phyloP scores from a whole-genome alignment of 1,140 invertebrate genomes.

The Zaprionus gabonicus region DNA sequence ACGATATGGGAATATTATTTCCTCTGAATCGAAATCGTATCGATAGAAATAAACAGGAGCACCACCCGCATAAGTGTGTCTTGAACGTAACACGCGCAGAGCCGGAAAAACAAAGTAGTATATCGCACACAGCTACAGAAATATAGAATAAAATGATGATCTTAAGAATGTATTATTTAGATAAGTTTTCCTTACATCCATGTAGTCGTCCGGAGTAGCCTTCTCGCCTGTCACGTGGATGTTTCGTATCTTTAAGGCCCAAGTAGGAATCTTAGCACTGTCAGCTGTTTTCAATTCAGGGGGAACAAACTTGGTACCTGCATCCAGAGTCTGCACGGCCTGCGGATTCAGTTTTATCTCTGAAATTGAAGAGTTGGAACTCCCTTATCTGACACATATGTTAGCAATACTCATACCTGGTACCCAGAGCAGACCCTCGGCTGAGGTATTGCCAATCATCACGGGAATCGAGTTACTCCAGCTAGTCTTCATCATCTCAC shows the following conservation, averaged over 20 bases:
- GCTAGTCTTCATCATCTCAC: conserved; percentile 76
- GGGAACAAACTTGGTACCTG: conserved; percentile 63
- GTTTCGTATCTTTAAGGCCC: conserved; percentile 54
- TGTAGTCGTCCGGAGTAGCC: conserved; percentile 64
- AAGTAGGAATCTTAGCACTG: conserved; percentile 48
- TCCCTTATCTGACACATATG: neutral
- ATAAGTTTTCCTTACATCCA: conserved; percentile 64
- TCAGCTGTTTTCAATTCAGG: conserved; percentile 50
- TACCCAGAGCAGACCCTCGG: conserved; percentile 80
- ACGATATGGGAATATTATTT: conserved; percentile 66
- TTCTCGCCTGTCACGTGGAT: conserved; percentile 62
- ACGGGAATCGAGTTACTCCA: conserved; percentile 84
- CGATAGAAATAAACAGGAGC: conserved; percentile 85
- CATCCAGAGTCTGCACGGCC: conserved; percentile 57
- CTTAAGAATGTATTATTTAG: neutral
- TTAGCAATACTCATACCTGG: conserved; percentile 37
- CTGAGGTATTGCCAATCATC: conserved; percentile 83
- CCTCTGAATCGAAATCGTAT: conserved; percentile 84
- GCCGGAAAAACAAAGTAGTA: conserved; percentile 82
- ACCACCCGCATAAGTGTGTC: conserved; percentile 69
- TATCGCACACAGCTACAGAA: conserved; percentile 69
- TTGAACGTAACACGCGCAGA: conserved; percentile 73
- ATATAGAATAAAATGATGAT: neutral
- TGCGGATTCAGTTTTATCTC: conserved; percentile 58
- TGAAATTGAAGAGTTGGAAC: conserved; percentile 14